Conservation (phyloP, 2,888 invertebrate species). For the Anorthoa munda region DNA sequence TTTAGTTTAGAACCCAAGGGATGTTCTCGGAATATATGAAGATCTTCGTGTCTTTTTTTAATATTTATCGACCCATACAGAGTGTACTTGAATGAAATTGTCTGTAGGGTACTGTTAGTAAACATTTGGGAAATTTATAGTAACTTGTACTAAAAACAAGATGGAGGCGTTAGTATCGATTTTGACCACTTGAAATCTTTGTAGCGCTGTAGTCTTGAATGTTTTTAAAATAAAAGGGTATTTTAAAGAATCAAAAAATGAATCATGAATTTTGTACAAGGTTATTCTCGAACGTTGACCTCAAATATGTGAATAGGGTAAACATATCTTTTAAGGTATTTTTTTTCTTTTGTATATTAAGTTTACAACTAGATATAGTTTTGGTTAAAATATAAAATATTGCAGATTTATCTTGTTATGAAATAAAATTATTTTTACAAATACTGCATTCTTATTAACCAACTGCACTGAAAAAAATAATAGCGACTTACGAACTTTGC, state of each 20-base stretch:
- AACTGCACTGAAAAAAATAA: not conserved
- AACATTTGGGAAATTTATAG: no score
- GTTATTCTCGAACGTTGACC: not conserved
- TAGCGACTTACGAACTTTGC: no score
- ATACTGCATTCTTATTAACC: not conserved
- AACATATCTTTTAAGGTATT: not conserved
- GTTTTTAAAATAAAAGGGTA: not conserved
- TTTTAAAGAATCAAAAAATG: not conserved
- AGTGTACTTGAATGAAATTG: no score
- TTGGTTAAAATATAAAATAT: conserved; percentile 12
- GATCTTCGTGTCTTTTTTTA: not conserved
- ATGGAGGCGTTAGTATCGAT: no score
- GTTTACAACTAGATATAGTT: conserved; percentile 7
- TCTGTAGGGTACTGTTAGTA: no score
- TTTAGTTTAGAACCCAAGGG: not conserved
- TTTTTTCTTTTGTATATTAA: conserved; percentile 15
- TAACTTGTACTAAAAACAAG: no score
- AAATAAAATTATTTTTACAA: conserved; percentile 23
- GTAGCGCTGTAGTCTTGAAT: not conserved
- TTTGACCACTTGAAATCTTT: no score
- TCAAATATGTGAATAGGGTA: not conserved
- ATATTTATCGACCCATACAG: not conserved
- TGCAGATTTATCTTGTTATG: conserved; percentile 31
- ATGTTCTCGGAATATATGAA: not conserved
- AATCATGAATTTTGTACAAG: not conserved